Conservation (phyloP, 1,140 invertebrate genomes). For the Calosoma granatense region DNA sequence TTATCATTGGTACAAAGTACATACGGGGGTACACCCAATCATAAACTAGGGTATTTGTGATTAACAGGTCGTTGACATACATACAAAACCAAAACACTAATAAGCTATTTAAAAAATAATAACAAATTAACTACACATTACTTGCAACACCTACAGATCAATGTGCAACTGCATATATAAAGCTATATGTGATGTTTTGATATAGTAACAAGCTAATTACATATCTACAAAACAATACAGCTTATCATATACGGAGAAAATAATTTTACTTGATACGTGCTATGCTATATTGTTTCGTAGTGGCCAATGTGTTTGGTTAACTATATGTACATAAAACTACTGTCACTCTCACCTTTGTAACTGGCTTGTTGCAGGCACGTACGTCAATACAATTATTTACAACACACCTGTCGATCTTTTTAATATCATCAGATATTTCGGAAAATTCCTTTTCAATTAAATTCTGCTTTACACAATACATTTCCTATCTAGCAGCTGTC, state of each 20-base stretch:
- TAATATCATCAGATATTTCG: background rate
- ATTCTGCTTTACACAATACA: conserved; percentile 1
- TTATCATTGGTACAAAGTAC: no score
- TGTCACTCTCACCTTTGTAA: conserved; percentile 6
- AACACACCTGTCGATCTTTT: background rate
- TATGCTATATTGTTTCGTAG: background rate
- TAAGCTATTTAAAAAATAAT: no score
- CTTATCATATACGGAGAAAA: background rate
- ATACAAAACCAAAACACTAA: no score
- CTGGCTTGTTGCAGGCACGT: conserved; percentile 6
- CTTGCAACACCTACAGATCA: no score
- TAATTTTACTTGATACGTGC: background rate
- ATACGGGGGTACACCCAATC: no score
- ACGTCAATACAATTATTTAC: conserved; percentile 7
- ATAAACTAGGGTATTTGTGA: no score
- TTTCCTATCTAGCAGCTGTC: background rate
- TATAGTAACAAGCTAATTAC: background rate
- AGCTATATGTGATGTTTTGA: no score
- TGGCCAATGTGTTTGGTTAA: no score
- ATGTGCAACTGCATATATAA: no score
- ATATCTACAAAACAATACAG: background rate
- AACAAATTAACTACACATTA: no score
- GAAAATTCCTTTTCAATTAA: background rate
- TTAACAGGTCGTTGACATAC: no score
- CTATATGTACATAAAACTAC: background rate